These are phyloP conservation scores for Drosophila incognita DNA, from an alignment of 2,888 invertebrate genomes.

Conservation along the genomic window DNA sequence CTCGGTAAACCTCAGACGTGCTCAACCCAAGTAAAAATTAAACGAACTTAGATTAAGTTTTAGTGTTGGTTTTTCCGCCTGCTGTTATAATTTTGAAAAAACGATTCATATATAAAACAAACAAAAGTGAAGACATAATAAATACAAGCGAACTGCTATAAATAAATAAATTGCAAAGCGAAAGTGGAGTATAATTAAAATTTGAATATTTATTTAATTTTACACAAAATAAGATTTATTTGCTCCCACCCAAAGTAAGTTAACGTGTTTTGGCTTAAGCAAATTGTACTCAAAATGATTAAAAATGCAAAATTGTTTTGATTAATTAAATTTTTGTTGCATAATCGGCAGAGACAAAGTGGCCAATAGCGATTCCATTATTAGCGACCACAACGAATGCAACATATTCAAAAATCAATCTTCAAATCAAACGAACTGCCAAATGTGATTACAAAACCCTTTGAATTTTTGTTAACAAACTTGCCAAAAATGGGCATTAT, in stretches of 20 bases:
- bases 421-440: constrained; percentile 26
- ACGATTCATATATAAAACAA: constrained; percentile 21
- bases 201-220: constrained; percentile 1
- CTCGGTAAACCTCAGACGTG: constrained; percentile 65
- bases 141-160: constrained; percentile 1
- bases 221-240: neutral
- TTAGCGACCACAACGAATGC: constrained; percentile 30
- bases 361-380: constrained; percentile 30
- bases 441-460: constrained; percentile 44
- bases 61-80: constrained; percentile 40
- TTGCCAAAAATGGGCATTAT: constrained; percentile 70
- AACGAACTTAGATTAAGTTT: constrained; percentile 50
- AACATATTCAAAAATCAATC: constrained; percentile 16
- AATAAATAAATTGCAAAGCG: constrained; percentile 6
- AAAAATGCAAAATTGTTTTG: constrained; percentile 17
- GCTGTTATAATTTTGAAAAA: constrained; percentile 18
- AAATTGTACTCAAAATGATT: constrained; percentile 3
- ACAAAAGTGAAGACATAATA: constrained; percentile 20
- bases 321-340: constrained; percentile 10
- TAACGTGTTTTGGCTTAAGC: neutral
- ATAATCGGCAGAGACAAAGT: constrained; percentile 24
- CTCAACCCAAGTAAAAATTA: constrained; percentile 56
- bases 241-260: constrained; percentile 20
- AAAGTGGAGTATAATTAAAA: constrained; percentile 19
- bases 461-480: constrained; percentile 36